Conservation (phyloP, 2,888 invertebrate genomes). For the Hipparchia semele region DNA sequence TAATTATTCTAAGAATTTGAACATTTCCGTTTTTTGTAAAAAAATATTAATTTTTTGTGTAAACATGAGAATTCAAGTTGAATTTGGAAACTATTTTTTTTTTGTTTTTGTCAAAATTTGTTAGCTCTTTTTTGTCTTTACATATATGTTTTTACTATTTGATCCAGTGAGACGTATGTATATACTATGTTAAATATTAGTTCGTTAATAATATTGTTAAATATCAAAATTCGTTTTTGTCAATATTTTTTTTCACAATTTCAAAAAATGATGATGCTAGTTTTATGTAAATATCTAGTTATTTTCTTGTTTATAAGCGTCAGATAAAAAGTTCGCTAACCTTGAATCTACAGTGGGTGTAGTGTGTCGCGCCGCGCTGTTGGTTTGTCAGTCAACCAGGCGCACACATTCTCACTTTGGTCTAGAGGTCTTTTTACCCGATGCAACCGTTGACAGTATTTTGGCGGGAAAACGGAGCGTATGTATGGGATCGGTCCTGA, state of each 20-base stretch:
- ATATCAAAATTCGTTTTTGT: background rate
- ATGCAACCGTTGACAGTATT: conserved; percentile 8
- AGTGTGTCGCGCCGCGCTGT: no score
- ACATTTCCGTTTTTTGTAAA: background rate
- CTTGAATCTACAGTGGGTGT: no score
- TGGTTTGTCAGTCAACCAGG: no score
- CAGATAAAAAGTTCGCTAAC: no score
- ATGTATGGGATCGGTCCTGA: conserved; percentile 31
- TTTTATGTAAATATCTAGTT: no score
- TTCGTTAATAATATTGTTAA: background rate
- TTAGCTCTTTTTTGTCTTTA: background rate
- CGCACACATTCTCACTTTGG: background rate
- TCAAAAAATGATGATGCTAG: background rate
- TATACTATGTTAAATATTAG: no score
- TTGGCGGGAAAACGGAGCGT: conserved; percentile 24
- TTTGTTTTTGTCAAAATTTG: background rate
- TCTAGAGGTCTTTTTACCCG: no score
- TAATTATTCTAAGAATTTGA: background rate
- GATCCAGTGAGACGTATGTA: background rate
- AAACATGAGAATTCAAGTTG: background rate
- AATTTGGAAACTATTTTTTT: background rate
- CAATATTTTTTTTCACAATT: background rate
- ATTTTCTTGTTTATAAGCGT: no score
- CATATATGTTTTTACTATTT: background rate
- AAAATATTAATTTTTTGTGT: background rate